A percentile compares a stretch with the other conserved stretches of the same genome.
phyloP scores from a whole-genome alignment of 2,797 vertebrate genomes.

The Enteromius treurensis region DNA sequence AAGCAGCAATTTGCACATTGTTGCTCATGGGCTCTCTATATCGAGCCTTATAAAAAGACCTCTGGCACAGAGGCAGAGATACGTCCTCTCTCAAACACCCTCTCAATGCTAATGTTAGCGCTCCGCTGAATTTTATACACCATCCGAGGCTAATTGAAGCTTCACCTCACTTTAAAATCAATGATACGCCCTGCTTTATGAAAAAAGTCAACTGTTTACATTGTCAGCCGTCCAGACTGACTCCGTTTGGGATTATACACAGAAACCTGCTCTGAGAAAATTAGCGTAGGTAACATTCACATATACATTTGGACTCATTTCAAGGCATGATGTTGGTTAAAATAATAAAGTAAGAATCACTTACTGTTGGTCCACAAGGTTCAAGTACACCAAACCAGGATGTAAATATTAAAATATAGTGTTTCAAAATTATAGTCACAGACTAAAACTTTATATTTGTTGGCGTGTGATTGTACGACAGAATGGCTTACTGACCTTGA shows the following conservation, averaged over 20 bases:
- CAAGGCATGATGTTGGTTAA: not conserved
- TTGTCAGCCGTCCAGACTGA: not conserved
- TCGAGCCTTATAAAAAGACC: constrained; percentile 56
- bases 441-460: not conserved
- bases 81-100: constrained; percentile 35
- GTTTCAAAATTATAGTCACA: not conserved
- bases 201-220: constrained; percentile 8
- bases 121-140: constrained; percentile 34
- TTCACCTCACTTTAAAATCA: constrained; percentile 7
- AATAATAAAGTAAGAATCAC: not conserved
- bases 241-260: not conserved
- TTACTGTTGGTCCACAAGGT: not conserved
- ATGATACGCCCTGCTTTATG: not conserved
- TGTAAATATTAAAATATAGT: constrained; percentile 2
- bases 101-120: constrained; percentile 33
- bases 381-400: not conserved
- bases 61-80: constrained; percentile 38
- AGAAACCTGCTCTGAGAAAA: not conserved
- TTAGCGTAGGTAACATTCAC: not conserved
- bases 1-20: constrained; percentile 61
- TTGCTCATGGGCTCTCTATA: constrained; percentile 55
- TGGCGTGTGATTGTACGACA: not conserved
- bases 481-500: not conserved
- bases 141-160: constrained; percentile 31
- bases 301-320: not conserved